Percentiles rank a stretch among this genome's conserved stretches.
These are phyloP conservation scores for Fistularia commersonii DNA, from an alignment of 2,797 vertebrate genomes.

Conservation along the genomic window DNA sequence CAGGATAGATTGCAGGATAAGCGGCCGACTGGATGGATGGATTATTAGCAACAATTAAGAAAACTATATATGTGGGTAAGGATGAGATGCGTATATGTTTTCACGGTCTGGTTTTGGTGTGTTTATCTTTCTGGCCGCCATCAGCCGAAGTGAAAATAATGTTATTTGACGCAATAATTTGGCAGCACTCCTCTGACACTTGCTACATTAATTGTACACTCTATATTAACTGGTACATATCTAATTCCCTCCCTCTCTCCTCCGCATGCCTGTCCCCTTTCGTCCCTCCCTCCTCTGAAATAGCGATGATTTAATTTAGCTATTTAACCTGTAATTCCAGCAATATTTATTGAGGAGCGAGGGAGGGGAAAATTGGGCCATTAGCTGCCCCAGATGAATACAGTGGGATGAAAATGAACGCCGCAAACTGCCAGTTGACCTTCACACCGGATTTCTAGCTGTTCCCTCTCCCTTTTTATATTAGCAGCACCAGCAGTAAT, in stretches of 20 bases:
- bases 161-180: conserved; percentile 39
- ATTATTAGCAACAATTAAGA: too few species aligned
- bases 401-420: conserved; percentile 98
- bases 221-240: conserved; percentile 70
- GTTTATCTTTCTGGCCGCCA: conserved; percentile 5
- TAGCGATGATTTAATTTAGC: conserved; percentile 99
- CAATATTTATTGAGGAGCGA: conserved; percentile 99
- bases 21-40: too few species aligned
- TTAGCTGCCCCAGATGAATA: conserved; percentile 98
- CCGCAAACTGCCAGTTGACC: conserved; percentile 98
- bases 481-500: conserved; percentile 93
- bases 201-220: conserved; percentile 81
- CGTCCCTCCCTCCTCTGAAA: conserved; percentile 81
- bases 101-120: neutral
- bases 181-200: conserved; percentile 60
- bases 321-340: conserved; percentile 99
- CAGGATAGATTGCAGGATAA: too few species aligned
- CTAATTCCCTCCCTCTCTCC: too few species aligned
- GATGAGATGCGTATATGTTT: too few species aligned
- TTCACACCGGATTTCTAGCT: conserved; percentile 87
- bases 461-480: conserved; percentile 79
- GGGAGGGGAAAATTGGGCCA: conserved; percentile 96
- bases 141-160: conserved; percentile 18
- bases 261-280: conserved; percentile 52
- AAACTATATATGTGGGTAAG: too few species aligned